Base-by-base conservation (phyloP, 2,797 vertebrate species). In the Thunnus albacares region DNA sequence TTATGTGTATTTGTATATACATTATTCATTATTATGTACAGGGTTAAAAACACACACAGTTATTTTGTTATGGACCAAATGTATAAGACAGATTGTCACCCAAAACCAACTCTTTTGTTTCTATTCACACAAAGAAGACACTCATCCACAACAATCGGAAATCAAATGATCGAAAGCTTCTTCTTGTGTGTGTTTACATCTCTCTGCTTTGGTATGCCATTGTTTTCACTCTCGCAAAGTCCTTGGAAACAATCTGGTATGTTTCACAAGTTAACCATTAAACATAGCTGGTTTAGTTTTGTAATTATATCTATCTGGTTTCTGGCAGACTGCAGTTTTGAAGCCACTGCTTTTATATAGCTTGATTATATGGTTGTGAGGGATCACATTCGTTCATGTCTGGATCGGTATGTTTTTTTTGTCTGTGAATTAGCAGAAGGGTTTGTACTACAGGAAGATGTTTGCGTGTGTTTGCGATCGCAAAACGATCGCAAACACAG, bases 311-410 rank as follows among this genome's bases (percentile, higher is more conserved):
- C 96, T 93, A 95, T 96, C 93, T 95, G 90, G 92, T 96, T 95
- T 96, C 95, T 96, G 95, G 95, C 94, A 94, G 95, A 96, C 92
- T 93, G 88, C 86, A 89, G 76, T 70, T 86, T 87, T 82, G 73
- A 95, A 93, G 94, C 92, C 94, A 94, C 93, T 96, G 95, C 94
- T 96, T 93, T 93, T 95, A 92, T 94, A 94, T 94, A 94, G 89
- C 94, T 94, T 97, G 96, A 97, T 97, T 97, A 97, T 96, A 97
- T 95, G 95, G 94, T 97, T 91, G 88, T 87, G 67, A 77, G 82
- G 73, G 72, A 90, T 89, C 83, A 71, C 66, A 76, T 83, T 89
- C 87, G 87, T 90, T 80, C 60, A 58, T 90, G 86, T 91, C 85
- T 90, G 72, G 84, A 86, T 75, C 82, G 85, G 85, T 90, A 77